phyloP scores from a whole-genome alignment of 64 coral and sea anemone species.

The Pocillopora verrucosa region DNA sequence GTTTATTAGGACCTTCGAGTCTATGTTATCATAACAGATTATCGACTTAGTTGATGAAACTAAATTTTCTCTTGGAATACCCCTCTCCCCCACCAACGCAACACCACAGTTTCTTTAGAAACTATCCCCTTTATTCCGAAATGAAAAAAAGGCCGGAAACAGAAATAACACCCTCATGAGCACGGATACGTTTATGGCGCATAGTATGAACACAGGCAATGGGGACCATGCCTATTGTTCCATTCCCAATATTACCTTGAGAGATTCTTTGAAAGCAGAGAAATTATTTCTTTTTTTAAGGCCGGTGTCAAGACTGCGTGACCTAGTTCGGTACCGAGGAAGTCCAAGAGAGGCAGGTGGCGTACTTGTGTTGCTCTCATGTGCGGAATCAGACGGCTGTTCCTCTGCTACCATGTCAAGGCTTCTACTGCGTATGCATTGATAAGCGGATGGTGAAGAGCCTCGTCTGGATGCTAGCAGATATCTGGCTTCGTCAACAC shows the following conservation, averaged over 20 bases:
- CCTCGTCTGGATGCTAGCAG: conserved; percentile 15
- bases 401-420: conserved; percentile 57
- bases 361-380: neutral
- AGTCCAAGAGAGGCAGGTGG: conserved; percentile 4
- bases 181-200: no score
- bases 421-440: conserved; percentile 9
- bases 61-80: no score
- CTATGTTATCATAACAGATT: no score
- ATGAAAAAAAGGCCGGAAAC: no score
- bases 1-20: no score
- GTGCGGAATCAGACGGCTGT: neutral
- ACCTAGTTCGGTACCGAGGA: conserved; percentile 40
- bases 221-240: no score
- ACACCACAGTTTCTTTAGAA: no score
- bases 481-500: conserved; percentile 35
- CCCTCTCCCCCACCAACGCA: no score
- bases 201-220: no score
- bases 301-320: conserved; percentile 40
- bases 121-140: no score
- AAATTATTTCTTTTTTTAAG: conserved; percentile 9
- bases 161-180: no score
- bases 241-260: neutral
- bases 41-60: no score
- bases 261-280: conserved; percentile 32
- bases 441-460: conserved; percentile 14